These are phyloP conservation scores for Steinernema carpocapsae DNA, from an alignment of 2,888 invertebrate genomes.

Conservation along the genomic window DNA sequence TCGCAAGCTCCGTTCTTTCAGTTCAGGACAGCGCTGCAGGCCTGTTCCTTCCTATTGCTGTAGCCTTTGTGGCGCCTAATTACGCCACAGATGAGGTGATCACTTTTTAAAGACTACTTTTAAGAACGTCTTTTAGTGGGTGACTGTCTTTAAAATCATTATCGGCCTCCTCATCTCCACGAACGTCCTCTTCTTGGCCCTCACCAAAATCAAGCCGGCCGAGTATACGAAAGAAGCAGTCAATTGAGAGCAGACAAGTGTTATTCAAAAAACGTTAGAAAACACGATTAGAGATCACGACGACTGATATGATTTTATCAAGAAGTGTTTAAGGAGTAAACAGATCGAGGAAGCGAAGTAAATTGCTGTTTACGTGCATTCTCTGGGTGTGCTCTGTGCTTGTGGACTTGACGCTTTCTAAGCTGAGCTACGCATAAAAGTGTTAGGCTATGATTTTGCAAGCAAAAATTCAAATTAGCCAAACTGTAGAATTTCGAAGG, in stretches of 20 bases:
- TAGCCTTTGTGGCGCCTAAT: neutral
- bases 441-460: neutral
- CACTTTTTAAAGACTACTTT: too few species aligned
- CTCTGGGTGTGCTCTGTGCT: too few species aligned
- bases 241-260: too few species aligned
- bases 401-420: too few species aligned
- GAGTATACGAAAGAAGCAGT: neutral
- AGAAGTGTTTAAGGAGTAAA: too few species aligned
- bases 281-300: too few species aligned
- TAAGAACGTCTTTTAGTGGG: slow-evolving; percentile 13
- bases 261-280: too few species aligned
- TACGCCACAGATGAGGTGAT: neutral
- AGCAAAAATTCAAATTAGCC: neutral
- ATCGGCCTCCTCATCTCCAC: neutral
- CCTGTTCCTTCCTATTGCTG: neutral
- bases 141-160: neutral
- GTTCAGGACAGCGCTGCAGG: slow-evolving; percentile 16
- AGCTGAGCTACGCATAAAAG: too few species aligned
- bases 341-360: too few species aligned
- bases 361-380: too few species aligned
- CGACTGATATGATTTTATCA: too few species aligned
- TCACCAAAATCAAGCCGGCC: slow-evolving; percentile 16
- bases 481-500: neutral
- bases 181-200: neutral
- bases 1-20: neutral